Evolutionary conservation across 1,140 invertebrate species (phyloP).

Genomic region (Drosophila navojoa): DNA sequence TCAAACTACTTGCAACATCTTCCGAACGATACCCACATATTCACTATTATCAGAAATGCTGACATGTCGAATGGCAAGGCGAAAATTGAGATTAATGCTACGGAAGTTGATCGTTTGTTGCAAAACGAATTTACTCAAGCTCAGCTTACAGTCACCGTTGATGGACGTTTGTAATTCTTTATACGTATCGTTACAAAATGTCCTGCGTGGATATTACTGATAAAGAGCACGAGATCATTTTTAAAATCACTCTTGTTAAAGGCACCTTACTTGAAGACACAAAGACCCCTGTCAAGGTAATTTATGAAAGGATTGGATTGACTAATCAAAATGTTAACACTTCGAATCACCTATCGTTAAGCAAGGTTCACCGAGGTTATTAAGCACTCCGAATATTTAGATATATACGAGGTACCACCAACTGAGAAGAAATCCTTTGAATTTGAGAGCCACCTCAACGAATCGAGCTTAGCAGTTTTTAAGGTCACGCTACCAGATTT

Average conservation of each 20-base stretch:
- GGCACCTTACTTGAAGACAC: slow-evolving; percentile 59
- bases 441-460: slow-evolving; percentile 69
- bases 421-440: slow-evolving; percentile 46
- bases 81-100: slow-evolving; percentile 88
- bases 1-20: no score
- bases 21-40: no score
- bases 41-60: slow-evolving; percentile 87
- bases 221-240: slow-evolving; percentile 89
- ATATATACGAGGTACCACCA: slow-evolving; percentile 44
- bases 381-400: slow-evolving; percentile 78
- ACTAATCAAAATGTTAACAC: background rate
- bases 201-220: slow-evolving; percentile 89
- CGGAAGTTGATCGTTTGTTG: slow-evolving; percentile 86
- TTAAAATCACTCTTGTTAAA: slow-evolving; percentile 67
- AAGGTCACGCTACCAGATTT: slow-evolving; percentile 65
- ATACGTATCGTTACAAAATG: slow-evolving; percentile 93
- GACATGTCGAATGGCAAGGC: slow-evolving; percentile 89
- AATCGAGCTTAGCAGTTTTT: slow-evolving; percentile 59
- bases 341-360: background rate
- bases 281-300: slow-evolving; percentile 86
- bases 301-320: slow-evolving; percentile 80
- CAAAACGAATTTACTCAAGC: no score
- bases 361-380: slow-evolving; percentile 85
- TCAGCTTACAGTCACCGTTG: no score
- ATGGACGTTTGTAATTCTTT: no score